Base-by-base conservation (phyloP, 1,140 invertebrate genomes). In the Diprion similis region DNA sequence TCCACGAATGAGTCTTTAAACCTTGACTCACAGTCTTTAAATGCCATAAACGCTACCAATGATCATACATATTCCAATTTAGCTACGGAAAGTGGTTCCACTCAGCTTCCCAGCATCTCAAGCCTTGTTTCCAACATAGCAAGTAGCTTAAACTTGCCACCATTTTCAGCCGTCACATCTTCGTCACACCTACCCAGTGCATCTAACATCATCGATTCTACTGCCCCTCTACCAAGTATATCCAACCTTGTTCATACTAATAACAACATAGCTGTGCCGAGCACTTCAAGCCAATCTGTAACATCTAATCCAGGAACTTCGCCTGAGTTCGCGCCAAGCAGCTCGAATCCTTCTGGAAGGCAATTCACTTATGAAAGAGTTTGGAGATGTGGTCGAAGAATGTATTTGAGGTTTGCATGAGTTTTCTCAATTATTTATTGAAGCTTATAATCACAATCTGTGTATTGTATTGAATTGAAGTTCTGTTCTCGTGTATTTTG, bases 41-140 rank as follows among this genome's bases (percentile, higher is more conserved):
- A 15, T 37, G 13, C 71, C 8, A 59, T 8, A 15, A 73, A 51
- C 66, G 48, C 76, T 19, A 79, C 67, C 3, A 82, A 76, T 24
- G 83, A 85, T 78, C 83, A 83, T 46, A 85, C 82, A 8, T 82
- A 84, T 70, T 83, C 82, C 4, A 84, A 79, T 73, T 15, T 79
- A 47, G 78, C 78, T 2, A 73, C 66, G 7, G 51, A 77, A n/a
- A 71, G 66, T 19, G 77, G 51, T 8, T 59, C 51, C 7, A 59
- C 51, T n/a, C 81, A 77, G 69, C 69, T 83, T 10, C 79, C 80
- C 0, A 81, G 76, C 48, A 80, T 80, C 71, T 78, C 78, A 3
- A 79, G 71, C 46, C 68, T 82, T 8, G 76, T 79, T 7, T 80
- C 78, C 1, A 76, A 78, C 77, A 77, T 79, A 9, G 71, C 77